These are phyloP conservation scores for Vannuccia rotundouncinata DNA, from an alignment of 2,888 invertebrate species.

Conservation along the genomic window DNA sequence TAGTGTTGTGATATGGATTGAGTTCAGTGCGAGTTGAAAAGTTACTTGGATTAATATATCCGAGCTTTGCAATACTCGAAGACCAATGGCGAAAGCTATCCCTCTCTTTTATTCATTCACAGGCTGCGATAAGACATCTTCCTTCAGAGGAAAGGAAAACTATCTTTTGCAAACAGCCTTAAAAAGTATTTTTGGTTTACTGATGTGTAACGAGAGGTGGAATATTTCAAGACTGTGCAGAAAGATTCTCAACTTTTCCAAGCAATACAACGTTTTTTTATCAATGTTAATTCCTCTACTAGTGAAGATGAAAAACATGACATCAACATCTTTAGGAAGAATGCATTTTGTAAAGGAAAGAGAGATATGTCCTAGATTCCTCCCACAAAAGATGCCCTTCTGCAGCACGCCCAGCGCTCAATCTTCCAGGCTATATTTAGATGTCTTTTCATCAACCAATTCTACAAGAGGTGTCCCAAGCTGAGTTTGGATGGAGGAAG, in stretches of 20 bases:
- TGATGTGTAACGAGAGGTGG: not conserved
- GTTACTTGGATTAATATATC: not conserved
- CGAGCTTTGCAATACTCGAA: not conserved
- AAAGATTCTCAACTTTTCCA: not conserved
- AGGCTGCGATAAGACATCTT: not conserved
- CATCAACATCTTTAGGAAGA: not conserved
- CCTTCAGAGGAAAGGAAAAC: not conserved
- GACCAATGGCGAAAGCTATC: not conserved
- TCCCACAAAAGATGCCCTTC: not conserved
- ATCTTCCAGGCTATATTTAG: conserved; percentile 21
- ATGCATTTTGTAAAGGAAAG: not conserved
- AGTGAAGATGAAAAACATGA: not conserved
- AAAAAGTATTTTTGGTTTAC: not conserved
- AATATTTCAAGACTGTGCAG: not conserved
- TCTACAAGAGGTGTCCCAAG: not conserved
- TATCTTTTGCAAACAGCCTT: not conserved
- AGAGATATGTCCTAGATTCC: not conserved
- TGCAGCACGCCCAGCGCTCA: not conserved
- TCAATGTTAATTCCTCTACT: not conserved
- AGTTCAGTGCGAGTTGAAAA: not conserved
- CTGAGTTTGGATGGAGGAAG: conserved; percentile 8
- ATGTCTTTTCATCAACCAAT: conserved; percentile 19
- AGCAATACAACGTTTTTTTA: not conserved
- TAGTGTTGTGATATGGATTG: not conserved
- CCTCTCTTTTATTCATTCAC: not conserved